These are phyloP conservation scores for Lumbricus terrestris DNA, from an alignment of 2,888 invertebrate genomes.

Conservation along the genomic window DNA sequence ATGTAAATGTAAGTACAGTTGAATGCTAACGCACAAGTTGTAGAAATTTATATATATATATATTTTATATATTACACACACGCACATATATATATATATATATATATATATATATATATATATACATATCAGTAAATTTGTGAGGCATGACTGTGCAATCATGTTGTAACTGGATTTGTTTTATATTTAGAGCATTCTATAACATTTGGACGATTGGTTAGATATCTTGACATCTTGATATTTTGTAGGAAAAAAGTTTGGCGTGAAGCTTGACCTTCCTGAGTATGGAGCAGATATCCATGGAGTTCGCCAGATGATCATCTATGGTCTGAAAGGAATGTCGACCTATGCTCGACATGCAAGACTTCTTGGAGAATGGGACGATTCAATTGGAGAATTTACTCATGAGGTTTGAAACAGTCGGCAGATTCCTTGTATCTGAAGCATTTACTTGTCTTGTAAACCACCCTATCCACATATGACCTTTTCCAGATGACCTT, in stretches of 20 bases:
- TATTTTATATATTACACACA: too few species aligned
- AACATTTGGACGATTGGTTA: background rate
- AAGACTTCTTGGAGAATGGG: conserved; percentile 37
- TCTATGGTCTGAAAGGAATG: conserved; percentile 46
- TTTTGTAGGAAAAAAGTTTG: conserved; percentile 24
- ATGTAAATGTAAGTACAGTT: too few species aligned
- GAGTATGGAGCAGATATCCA: conserved; percentile 42
- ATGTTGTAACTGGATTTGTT: too few species aligned
- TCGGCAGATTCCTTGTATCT: background rate
- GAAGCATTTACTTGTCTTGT: background rate
- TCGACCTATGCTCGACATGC: conserved; percentile 44
- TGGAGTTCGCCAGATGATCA: conserved; percentile 45
- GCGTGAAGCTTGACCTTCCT: conserved; percentile 38
- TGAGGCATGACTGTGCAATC: too few species aligned
- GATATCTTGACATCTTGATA: background rate
- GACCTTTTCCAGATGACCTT: background rate
- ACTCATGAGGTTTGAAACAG: conserved; percentile 26
- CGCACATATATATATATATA: too few species aligned
- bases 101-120: too few species aligned
- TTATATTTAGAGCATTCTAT: too few species aligned
- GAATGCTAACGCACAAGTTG: too few species aligned
- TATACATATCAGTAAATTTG: too few species aligned
- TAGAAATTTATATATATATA: too few species aligned
- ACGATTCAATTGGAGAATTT: conserved; percentile 28
- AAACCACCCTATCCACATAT: background rate